Base-by-base conservation (phyloP, 2,797 vertebrate genomes). In the Caiman crocodilus region DNA sequence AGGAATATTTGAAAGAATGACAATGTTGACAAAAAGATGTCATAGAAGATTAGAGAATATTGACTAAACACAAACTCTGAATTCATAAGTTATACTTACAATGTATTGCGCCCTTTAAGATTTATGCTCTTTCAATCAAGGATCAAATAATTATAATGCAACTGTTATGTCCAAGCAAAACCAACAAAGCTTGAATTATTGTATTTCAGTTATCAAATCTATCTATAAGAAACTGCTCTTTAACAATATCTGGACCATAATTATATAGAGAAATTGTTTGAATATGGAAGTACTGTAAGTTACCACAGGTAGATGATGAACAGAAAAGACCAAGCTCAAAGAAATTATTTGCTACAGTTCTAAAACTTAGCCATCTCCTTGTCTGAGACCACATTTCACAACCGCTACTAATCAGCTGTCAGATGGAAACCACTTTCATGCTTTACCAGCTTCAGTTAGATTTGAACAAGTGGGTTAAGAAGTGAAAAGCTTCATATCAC, bases 401-500 rank as follows among this genome's bases (percentile, higher is more conserved):
- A 94, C 79, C 78, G 86, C 26, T 75, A 84, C 87, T 94, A 95
- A 96, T 89, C 89, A 94, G 74, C 69, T 97, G 82, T 91, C 87
- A 93, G 90, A 91, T 91, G 78, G 69, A 87, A 97, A 95, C 76
- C 91, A 94, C 92, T 91, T 91, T 30, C 75, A 61, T 14, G 94
- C 95, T 95, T 97, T 92, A 95, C 71, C 55, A 59, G 84, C 83
- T 93, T 65, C 85, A 95, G 91, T 83, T 90, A 87, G 83, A 92
- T 93, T 15, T 94, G 89, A 94, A 77, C 87, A 92, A 82, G 26
- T 76, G 80, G 92, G 76, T 79, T 92, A 92, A 96, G 79, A 91
- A 92, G 78, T 93, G 94, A 92, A 95, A 97, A 97, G 96, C 95
- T 93, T 79, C 58, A 35, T 88, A 82, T 96, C 88, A 2, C 85